phyloP scores from a whole-genome alignment of 2,113 vertebrate genomes.

The Thunnus thynnus region DNA sequence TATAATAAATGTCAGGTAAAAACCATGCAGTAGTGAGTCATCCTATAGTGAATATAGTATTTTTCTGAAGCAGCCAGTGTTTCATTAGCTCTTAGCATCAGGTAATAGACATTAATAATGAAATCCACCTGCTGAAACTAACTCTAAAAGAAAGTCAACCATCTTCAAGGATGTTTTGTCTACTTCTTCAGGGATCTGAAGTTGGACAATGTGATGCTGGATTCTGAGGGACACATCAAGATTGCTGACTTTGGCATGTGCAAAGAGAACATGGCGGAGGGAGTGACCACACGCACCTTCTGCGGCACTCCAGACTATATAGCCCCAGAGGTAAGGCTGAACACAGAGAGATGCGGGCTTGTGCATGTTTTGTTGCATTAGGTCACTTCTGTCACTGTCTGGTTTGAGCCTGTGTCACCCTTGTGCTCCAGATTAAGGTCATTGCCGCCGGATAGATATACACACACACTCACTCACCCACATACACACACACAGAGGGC shows the following conservation, averaged over 20 bases:
- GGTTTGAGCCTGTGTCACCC: constrained; percentile 59
- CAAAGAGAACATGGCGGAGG: constrained; percentile 94
- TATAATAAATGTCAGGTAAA: not conserved
- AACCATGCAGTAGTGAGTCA: not conserved
- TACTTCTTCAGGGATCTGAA: constrained; percentile 91
- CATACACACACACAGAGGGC: not conserved
- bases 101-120: not conserved
- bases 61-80: not conserved
- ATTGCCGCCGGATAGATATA: constrained; percentile 56
- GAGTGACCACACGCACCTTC: constrained; percentile 94
- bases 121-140: not conserved
- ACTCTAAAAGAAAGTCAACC: not conserved
- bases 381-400: constrained; percentile 64
- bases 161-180: constrained; percentile 6
- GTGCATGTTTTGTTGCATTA: constrained; percentile 42
- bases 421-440: constrained; percentile 71
- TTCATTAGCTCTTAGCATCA: not conserved
- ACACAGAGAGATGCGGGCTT: not conserved
- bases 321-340: constrained; percentile 92
- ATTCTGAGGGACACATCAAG: constrained; percentile 97
- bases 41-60: not conserved
- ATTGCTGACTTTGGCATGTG: constrained; percentile 99
- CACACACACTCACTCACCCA: constrained; percentile 28
- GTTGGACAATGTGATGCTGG: constrained; percentile 98
- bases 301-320: constrained; percentile 99